Base-by-base conservation (phyloP, 2,113 vertebrate genomes). In the Malurus alboscapulatus region DNA sequence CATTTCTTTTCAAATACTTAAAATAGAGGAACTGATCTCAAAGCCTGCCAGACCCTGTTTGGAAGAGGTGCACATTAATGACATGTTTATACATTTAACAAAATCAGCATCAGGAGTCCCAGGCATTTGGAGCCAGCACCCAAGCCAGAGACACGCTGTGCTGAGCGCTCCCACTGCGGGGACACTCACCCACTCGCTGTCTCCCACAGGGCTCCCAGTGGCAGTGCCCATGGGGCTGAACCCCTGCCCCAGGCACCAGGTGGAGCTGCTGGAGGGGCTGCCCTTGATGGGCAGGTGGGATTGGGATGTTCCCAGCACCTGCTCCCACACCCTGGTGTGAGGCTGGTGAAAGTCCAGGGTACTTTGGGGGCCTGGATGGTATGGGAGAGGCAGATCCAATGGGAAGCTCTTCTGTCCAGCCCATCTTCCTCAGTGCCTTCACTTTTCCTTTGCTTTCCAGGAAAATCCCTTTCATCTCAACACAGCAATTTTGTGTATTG, bases 131-230 rank as follows among this genome's bases (percentile, higher is more conserved):
- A 77, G 22, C 4, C 73, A 74, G 44, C 6, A 5, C 29, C 47
- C 45, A 25, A 22, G 58, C 29, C 87, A 34, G 79, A 74, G 38
- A 14, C 13, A 7, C 0, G 0, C 48, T 10, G 34, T 86, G 59
- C 48, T 27, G 27, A 51, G 40, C 0, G 0, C 24, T 71, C 30
- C 26, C 0, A 0, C 40, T 42, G 36, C 1, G 1, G 4, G 40
- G 29, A 22, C 1, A 4, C 42, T 18, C 1, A 0, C 55, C 15
- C 4, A 14, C 6, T 0, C 0, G 0, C 38, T 1, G 3, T 25
- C 19, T 62, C 17, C 76, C 0, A 0, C 29, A 32, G 73, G 10
- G 17, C 7, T 81, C 13, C 50, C 0, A 0, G 32, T 77, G 51
- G 62, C 72, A 57, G 54, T 0, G 0, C 47, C 61, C 36, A 1